A percentile compares a stretch with the other conserved stretches of the same genome.
Evolutionary conservation across 2,888 invertebrate genomes (phyloP).

Genomic region (Drosophila vallismaia): DNA sequence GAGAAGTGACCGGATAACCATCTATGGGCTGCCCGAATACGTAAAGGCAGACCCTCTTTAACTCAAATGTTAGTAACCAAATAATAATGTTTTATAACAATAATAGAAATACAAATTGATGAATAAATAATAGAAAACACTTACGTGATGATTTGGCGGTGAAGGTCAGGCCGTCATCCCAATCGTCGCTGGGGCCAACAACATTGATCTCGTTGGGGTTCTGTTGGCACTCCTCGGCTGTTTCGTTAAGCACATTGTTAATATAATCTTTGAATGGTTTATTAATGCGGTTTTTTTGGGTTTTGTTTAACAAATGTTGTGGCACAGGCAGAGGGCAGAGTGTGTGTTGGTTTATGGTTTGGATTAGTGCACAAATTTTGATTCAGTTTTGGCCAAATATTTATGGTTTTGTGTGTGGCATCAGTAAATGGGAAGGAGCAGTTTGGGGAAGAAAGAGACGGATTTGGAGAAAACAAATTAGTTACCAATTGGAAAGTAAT

Average conservation of each 20-base stretch:
- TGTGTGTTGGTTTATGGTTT: background rate
- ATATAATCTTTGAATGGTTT: slow-evolving; percentile 89
- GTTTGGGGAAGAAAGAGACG: slow-evolving; percentile 41
- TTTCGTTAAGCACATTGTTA: slow-evolving; percentile 91
- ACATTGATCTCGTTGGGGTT: slow-evolving; percentile 84
- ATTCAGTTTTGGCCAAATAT: slow-evolving; percentile 9
- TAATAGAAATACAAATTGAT: background rate
- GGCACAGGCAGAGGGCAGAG: slow-evolving; percentile 9
- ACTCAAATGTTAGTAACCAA: slow-evolving; percentile 30
- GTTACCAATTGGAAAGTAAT: slow-evolving; percentile 28
- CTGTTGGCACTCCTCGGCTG: slow-evolving; percentile 83
- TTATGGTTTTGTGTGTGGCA: slow-evolving; percentile 8
- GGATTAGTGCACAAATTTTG: slow-evolving; percentile 24
- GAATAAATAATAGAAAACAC: slow-evolving; percentile 81
- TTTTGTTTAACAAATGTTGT: slow-evolving; percentile 14
- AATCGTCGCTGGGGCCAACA: slow-evolving; percentile 87
- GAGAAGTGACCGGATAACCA: slow-evolving; percentile 15
- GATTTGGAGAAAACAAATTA: slow-evolving; percentile 36
- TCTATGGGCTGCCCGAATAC: slow-evolving; percentile 21
- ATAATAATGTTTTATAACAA: slow-evolving; percentile 13
- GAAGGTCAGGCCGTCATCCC: slow-evolving; percentile 95
- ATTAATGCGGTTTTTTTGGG: slow-evolving; percentile 2
- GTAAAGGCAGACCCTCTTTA: slow-evolving; percentile 14
- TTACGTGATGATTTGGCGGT: slow-evolving; percentile 95
- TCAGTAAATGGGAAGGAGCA: slow-evolving; percentile 23